Conservation (phyloP, 2,888 invertebrate species). For the Caenorhabditis doughertyi region DNA sequence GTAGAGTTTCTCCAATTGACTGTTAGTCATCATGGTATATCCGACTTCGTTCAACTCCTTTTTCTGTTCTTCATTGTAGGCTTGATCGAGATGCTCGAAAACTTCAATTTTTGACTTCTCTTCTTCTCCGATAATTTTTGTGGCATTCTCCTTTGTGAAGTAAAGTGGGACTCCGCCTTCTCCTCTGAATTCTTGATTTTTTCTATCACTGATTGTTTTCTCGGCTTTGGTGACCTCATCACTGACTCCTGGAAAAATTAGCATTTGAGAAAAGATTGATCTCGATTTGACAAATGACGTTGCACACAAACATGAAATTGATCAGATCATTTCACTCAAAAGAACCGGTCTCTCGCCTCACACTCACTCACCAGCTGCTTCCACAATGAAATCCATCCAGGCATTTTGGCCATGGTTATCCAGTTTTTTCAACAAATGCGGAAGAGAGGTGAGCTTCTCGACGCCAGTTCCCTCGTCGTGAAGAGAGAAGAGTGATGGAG, state of each 20-base stretch:
- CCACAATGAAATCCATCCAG: slow-evolving; percentile 81
- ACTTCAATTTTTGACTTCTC: slow-evolving; percentile 77
- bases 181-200: slow-evolving; percentile 64
- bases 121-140: slow-evolving; percentile 70
- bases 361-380: slow-evolving; percentile 74
- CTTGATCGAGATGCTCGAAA: slow-evolving; percentile 77
- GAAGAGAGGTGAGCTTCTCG: slow-evolving; percentile 77
- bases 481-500: slow-evolving; percentile 81
- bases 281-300: not conserved
- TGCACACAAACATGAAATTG: not conserved
- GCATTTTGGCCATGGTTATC: slow-evolving; percentile 76
- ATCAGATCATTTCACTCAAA: slow-evolving; percentile 5
- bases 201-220: slow-evolving; percentile 43
- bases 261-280: no score
- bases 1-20: slow-evolving; percentile 78
- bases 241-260: slow-evolving; percentile 70
- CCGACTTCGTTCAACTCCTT: slow-evolving; percentile 77
- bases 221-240: slow-evolving; percentile 66
- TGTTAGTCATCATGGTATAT: slow-evolving; percentile 72
- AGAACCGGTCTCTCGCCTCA: slow-evolving; percentile 23
- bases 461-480: slow-evolving; percentile 78
- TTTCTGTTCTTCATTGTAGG: slow-evolving; percentile 76
- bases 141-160: slow-evolving; percentile 69
- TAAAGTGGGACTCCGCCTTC: slow-evolving; percentile 68
- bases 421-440: slow-evolving; percentile 75